Evolutionary conservation across 2,888 invertebrate genomes (phyloP).

Genomic region (Drosophila setosimentum): DNA sequence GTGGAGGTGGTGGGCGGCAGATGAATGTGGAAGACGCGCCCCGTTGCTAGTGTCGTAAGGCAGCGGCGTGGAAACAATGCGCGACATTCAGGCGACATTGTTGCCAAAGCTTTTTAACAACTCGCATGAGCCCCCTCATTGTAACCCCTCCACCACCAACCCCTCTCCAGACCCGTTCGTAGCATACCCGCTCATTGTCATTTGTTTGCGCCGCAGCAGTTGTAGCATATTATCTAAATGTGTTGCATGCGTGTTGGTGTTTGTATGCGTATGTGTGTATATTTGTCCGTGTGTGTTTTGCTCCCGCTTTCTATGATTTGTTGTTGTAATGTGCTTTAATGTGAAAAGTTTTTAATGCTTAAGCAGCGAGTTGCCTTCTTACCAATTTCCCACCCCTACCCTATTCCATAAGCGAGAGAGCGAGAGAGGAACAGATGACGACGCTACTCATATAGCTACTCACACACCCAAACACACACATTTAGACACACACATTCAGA

Average conservation of each 20-base stretch:
- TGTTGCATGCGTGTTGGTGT: constrained; percentile 72
- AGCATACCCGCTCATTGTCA: constrained; percentile 55
- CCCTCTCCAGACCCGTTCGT: neutral
- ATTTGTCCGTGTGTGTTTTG: constrained; percentile 48
- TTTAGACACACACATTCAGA: constrained; percentile 11
- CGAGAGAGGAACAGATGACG: constrained; percentile 25
- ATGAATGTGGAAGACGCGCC: neutral
- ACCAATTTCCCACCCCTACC: constrained; percentile 16
- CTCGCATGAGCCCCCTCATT: constrained; percentile 67
- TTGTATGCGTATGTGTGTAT: constrained; percentile 35
- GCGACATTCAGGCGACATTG: constrained; percentile 81
- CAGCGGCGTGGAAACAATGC: constrained; percentile 79
- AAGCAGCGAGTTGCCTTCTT: constrained; percentile 63
- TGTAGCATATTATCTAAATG: constrained; percentile 82
- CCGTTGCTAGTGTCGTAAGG: constrained; percentile 50
- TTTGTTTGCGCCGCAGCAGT: constrained; percentile 78
- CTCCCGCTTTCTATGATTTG: constrained; percentile 74
- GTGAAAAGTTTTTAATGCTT: constrained; percentile 82
- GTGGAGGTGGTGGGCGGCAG: neutral
- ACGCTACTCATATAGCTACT: constrained; percentile 45
- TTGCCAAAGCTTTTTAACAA: constrained; percentile 80
- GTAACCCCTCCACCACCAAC: neutral
- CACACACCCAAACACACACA: constrained; percentile 14
- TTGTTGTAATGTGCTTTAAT: constrained; percentile 81
- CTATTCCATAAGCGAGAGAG: constrained; percentile 34